phyloP scores from a whole-genome alignment of 2,113 vertebrate genomes.

The Otolemur garnettii region DNA sequence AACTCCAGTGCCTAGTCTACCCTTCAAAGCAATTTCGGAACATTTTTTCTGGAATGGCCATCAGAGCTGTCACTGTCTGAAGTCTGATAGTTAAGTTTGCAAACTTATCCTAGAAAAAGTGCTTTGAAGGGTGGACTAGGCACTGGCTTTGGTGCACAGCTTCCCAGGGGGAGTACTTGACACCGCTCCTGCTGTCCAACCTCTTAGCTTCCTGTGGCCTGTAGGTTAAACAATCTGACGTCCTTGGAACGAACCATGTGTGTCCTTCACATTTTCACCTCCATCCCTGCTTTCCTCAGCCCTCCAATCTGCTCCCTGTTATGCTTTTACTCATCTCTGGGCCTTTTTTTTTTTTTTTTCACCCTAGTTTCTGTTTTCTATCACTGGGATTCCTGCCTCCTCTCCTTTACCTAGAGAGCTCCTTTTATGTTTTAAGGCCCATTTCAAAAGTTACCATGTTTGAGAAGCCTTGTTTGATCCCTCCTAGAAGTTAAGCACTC shows the following conservation, averaged over 20 bases:
- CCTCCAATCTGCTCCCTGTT: not conserved
- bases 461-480: not conserved
- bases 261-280: too few relatives aligned
- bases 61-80: too few relatives aligned
- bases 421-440: not conserved
- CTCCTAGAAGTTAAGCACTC: not conserved
- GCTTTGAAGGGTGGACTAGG: too few relatives aligned
- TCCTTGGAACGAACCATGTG: rapidly evolving
- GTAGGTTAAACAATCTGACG: not conserved
- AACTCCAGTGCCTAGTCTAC: too few relatives aligned
- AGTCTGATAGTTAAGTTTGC: too few relatives aligned
- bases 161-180: not conserved
- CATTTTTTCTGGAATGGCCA: too few relatives aligned
- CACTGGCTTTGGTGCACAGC: too few relatives aligned
- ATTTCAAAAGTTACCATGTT: not conserved
- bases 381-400: not conserved
- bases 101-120: too few relatives aligned
- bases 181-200: not conserved
- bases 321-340: not conserved
- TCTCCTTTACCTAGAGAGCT: not conserved
- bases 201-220: not conserved
- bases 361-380: not conserved
- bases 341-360: not conserved
- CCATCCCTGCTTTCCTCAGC: not conserved
- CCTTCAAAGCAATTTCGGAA: too few relatives aligned